phyloP scores from a whole-genome alignment of 2,797 vertebrate species.

The Novumbra hubbsi region DNA sequence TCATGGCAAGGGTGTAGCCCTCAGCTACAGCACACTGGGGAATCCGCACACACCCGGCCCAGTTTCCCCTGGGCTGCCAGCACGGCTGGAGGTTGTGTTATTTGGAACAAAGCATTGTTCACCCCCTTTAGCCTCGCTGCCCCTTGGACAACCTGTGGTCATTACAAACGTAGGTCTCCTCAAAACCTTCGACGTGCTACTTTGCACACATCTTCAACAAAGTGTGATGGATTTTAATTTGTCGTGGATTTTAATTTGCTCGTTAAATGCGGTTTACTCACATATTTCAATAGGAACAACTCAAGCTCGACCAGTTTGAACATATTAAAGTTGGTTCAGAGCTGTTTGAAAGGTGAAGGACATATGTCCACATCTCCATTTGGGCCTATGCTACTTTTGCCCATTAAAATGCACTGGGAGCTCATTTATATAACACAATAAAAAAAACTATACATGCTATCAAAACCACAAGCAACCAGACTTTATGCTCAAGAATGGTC shows the following conservation, averaged over 20 bases:
- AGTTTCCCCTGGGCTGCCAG: constrained; percentile 66
- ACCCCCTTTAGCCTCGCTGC: constrained; percentile 39
- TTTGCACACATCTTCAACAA: not conserved
- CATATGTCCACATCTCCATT: too few relatives aligned
- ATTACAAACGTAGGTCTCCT: constrained; percentile 37
- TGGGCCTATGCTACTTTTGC: too few relatives aligned
- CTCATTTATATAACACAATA: too few relatives aligned
- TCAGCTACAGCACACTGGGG: constrained; percentile 34
- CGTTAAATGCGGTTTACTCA: not conserved
- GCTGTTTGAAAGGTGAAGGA: too few relatives aligned
- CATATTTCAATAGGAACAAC: too few relatives aligned
- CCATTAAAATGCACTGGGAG: too few relatives aligned
- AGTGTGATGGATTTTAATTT: not conserved
- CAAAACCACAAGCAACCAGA: too few relatives aligned
- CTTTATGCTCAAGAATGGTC: too few relatives aligned
- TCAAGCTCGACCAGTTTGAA: too few relatives aligned
- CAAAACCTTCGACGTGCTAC: not conserved
- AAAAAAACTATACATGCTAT: too few relatives aligned
- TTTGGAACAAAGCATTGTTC: constrained; percentile 50
- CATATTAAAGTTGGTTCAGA: too few relatives aligned
- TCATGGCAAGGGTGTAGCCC: constrained; percentile 35
- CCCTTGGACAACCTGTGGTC: constrained; percentile 43
- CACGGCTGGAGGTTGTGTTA: constrained; percentile 56
- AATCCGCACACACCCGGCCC: constrained; percentile 56
- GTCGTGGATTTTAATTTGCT: not conserved